Evolutionary conservation across 1,140 invertebrate genomes (phyloP).

Genomic region (Ceratosolen solmsi): DNA sequence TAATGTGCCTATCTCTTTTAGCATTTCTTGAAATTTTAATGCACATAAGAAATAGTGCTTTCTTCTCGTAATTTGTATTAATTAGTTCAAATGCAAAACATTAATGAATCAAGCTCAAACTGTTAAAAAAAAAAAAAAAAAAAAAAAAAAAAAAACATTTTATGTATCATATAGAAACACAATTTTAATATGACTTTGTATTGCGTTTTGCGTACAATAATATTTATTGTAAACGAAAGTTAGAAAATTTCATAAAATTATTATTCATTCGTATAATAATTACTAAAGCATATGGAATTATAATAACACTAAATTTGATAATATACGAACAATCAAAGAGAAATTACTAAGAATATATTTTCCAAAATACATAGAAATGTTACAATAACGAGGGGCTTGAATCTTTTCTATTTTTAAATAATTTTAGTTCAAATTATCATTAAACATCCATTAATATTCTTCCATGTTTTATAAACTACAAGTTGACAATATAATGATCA

Average conservation of each 20-base stretch:
- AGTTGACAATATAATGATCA: too few relatives aligned
- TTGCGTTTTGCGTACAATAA: not conserved
- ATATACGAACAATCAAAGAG: not conserved
- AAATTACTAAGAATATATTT: constrained; percentile 8
- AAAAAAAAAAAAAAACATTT: constrained; percentile 1
- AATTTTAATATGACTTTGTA: constrained; percentile 26
- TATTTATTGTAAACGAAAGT: constrained; percentile 21
- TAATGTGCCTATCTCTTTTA: not conserved
- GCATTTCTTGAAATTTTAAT: constrained; percentile 7
- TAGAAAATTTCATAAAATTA: constrained; percentile 4
- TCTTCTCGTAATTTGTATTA: constrained; percentile 1
- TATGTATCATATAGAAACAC: constrained; percentile 9
- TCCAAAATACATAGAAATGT: constrained; percentile 1
- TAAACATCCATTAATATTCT: too few relatives aligned
- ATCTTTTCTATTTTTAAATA: not conserved
- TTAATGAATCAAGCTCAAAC: not conserved
- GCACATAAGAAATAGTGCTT: not conserved
- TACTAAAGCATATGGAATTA: not conserved
- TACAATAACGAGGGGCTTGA: constrained; percentile 11
- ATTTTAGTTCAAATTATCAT: too few relatives aligned
- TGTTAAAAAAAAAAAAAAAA: too few relatives aligned
- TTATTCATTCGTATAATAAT: not conserved
- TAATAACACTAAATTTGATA: not conserved
- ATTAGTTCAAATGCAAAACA: not conserved
- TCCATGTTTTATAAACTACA: too few relatives aligned